A percentile compares a stretch with the other conserved stretches of the same genome.
These are phyloP conservation scores for Dreissena rostriformis DNA, from an alignment of 1,140 invertebrate species.

Conservation along the genomic window DNA sequence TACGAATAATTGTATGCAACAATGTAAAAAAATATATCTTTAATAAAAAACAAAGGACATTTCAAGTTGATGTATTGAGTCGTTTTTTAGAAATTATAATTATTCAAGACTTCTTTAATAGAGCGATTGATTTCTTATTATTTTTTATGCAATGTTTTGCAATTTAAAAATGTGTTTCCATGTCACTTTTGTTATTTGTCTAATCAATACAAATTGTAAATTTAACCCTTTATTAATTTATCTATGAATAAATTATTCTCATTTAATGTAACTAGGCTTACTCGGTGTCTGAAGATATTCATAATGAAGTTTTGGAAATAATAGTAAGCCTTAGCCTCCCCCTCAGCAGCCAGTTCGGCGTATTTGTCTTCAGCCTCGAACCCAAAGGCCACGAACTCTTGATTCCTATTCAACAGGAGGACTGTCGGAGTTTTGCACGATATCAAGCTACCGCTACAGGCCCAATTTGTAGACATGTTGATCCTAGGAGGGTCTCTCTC, in stretches of 20 bases:
- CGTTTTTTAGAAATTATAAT: no score
- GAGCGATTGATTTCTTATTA: no score
- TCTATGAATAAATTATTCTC: neutral
- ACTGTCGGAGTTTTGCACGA: slow-evolving; percentile 23
- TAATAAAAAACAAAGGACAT: no score
- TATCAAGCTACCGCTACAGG: neutral
- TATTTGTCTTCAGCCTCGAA: slow-evolving; percentile 36
- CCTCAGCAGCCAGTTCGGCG: slow-evolving; percentile 10
- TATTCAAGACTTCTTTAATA: no score
- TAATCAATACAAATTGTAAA: no score
- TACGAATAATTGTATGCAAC: no score
- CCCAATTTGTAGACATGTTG: slow-evolving; percentile 11
- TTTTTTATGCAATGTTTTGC: no score
- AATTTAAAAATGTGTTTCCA: no score
- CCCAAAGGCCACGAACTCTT: slow-evolving; percentile 32
- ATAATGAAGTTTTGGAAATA: slow-evolving; percentile 44
- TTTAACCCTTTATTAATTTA: no score
- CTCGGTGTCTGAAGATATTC: slow-evolving; percentile 8
- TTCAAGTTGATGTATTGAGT: no score
- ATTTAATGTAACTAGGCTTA: neutral
- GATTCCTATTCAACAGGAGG: slow-evolving; percentile 9
- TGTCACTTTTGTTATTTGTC: neutral
- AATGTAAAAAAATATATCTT: no score
- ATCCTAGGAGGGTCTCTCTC: slow-evolving; percentile 16
- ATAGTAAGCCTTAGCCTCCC: slow-evolving; percentile 1